These are phyloP conservation scores for Trematocara stigmaticum DNA, from an alignment of 2,113 vertebrate genomes.

Conservation along the genomic window DNA sequence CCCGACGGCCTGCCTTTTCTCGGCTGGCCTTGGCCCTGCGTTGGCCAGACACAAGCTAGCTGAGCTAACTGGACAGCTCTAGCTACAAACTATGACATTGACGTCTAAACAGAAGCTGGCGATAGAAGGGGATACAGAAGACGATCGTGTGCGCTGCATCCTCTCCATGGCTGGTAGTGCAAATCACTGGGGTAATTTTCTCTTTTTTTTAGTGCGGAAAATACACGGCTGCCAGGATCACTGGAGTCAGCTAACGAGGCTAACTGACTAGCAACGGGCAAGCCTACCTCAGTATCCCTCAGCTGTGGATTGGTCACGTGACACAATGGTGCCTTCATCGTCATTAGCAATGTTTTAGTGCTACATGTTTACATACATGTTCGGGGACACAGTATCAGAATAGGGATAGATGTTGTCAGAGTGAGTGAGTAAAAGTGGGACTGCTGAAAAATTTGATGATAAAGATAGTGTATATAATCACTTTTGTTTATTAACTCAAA, in stretches of 20 bases:
- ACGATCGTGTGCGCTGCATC: neutral
- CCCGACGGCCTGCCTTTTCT: constrained; percentile 47
- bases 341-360: neutral
- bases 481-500: neutral
- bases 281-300: constrained; percentile 50
- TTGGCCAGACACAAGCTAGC: constrained; percentile 34
- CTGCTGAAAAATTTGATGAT: neutral
- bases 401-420: neutral
- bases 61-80: constrained; percentile 42
- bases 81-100: constrained; percentile 54
- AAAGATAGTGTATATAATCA: neutral
- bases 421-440: neutral
- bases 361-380: neutral
- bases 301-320: constrained; percentile 65
- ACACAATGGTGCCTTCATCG: constrained; percentile 23
- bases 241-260: constrained; percentile 44
- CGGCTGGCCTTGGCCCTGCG: constrained; percentile 37
- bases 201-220: neutral
- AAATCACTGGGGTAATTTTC: neutral
- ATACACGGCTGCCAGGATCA: constrained; percentile 3
- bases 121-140: neutral
- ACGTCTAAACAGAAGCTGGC: constrained; percentile 18
- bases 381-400: neutral
- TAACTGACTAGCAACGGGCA: constrained; percentile 50
- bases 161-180: constrained; percentile 25